A percentile compares a stretch with the other conserved stretches of the same genome.
These are phyloP conservation scores for Clarias batrachus DNA, from an alignment of 2,113 vertebrate species.

Conservation along the genomic window DNA sequence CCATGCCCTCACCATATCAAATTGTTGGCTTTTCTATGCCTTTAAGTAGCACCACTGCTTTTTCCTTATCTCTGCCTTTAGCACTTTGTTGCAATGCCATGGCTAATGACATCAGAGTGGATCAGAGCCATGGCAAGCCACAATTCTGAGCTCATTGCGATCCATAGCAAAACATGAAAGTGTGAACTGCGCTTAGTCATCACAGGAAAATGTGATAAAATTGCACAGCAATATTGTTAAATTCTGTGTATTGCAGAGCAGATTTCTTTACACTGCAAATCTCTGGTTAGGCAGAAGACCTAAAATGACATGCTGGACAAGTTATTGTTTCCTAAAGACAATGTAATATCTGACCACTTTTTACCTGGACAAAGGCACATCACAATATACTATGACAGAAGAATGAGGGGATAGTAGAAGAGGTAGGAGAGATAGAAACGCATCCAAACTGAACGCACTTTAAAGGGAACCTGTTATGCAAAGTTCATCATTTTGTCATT, in stretches of 20 bases:
- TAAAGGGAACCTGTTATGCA: no score
- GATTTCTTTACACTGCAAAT: neutral
- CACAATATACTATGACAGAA: neutral
- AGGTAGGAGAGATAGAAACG: neutral
- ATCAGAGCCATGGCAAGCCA: no score
- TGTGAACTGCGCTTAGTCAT: neutral
- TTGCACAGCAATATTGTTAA: neutral
- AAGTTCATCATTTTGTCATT: no score
- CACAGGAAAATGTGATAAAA: neutral
- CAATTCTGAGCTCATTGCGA: no score
- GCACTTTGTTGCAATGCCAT: no score
- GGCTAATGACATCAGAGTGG: no score
- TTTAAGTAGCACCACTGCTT: no score
- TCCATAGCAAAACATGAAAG: no score
- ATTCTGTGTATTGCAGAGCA: neutral
- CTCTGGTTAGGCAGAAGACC: neutral
- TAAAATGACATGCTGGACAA: neutral
- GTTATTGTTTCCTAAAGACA: neutral
- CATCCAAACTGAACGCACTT: neutral
- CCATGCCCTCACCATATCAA: no score
- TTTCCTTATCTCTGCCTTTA: no score
- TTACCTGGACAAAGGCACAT: neutral
- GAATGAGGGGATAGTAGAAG: neutral
- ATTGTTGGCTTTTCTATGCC: no score
- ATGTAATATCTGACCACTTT: neutral